Evolutionary conservation across 2,113 vertebrate genomes (phyloP), one percentile per base, ranked within the genome.

Genomic region (Polyodon spathula): DNA sequence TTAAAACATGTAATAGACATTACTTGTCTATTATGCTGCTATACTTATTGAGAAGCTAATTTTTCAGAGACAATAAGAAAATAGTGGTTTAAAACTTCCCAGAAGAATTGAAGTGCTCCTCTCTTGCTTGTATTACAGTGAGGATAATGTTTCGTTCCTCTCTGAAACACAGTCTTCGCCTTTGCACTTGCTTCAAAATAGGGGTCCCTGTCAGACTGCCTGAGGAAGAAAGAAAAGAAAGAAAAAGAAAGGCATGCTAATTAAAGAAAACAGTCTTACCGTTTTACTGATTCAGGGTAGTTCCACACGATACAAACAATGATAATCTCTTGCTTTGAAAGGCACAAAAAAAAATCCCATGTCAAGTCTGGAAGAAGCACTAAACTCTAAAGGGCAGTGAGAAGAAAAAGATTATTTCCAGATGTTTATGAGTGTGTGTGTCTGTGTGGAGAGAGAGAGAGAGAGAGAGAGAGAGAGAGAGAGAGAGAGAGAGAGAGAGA

Each of bases 381-480:
- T 54, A n/a, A 50, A 5, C 37, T 38, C 53, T 9, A 55, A n/a
- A 55, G 53, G 17, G 58, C 69, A 78, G 76, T 74, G 71, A 78
- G 76, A 69, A 71, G 74, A 71, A 37, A 57, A 71, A 80, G 84
- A 87, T 78, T 79, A 83, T 83, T 81, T 89, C 87, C 89, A 92
- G 88, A 92, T 92, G 88, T 92, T 73, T 64, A 65, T 60, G 63
- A 68, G 66, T 61, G 75, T 68, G 72, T 66, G 79, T 73, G 77
- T 62, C 67, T 55, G 68, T 62, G 59, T 52, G 58, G 15, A 68
- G 67, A 56, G 60, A 37, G 43, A 62, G 56, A 60, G 41, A 37
- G 43, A 59, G 63, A 59, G 59, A 59, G 58, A 56, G 63, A 42
- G 53, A 54, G 63, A 50, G 59, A 54, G 58, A 58, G 60, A 59